Percentiles rank a stretch among this genome's conserved stretches.
Conservation (phyloP, 2,888 invertebrate species). For the Empis livida region DNA sequence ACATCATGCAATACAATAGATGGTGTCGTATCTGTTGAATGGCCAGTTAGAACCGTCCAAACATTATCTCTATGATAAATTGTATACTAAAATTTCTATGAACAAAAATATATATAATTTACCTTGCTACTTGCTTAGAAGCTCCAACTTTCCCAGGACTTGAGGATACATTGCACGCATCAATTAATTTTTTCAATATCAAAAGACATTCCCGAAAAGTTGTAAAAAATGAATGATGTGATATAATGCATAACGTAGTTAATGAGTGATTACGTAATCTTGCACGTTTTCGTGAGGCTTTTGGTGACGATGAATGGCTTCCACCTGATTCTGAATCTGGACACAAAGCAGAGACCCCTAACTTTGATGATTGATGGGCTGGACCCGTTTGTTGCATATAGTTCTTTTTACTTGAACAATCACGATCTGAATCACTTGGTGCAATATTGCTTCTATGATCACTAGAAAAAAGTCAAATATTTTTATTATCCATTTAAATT, state of each 20-base stretch:
- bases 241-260: slow-evolving; percentile 93
- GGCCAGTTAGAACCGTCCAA: slow-evolving; percentile 88
- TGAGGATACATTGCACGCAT: slow-evolving; percentile 92
- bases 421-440: slow-evolving; percentile 81
- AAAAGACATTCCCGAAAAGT: slow-evolving; percentile 96
- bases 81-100: neutral
- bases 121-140: slow-evolving; percentile 76
- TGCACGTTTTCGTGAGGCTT: slow-evolving; percentile 68
- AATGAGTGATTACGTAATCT: slow-evolving; percentile 82
- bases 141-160: slow-evolving; percentile 80
- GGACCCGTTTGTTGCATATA: slow-evolving; percentile 23
- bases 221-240: slow-evolving; percentile 98
- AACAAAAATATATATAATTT: slow-evolving; percentile 17
- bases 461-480: slow-evolving; percentile 47
- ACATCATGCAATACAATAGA: slow-evolving; percentile 91
- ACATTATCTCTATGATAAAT: slow-evolving; percentile 66
- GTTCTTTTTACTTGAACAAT: slow-evolving; percentile 61
- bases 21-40: slow-evolving; percentile 64
- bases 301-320: slow-evolving; percentile 73
- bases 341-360: slow-evolving; percentile 46
- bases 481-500: slow-evolving; percentile 19
- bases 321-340: slow-evolving; percentile 80
- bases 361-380: neutral
- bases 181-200: slow-evolving; percentile 89
- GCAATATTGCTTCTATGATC: slow-evolving; percentile 87